Evolutionary conservation across 2,888 invertebrate genomes (phyloP).

Genomic region (Aplocera efformata): DNA sequence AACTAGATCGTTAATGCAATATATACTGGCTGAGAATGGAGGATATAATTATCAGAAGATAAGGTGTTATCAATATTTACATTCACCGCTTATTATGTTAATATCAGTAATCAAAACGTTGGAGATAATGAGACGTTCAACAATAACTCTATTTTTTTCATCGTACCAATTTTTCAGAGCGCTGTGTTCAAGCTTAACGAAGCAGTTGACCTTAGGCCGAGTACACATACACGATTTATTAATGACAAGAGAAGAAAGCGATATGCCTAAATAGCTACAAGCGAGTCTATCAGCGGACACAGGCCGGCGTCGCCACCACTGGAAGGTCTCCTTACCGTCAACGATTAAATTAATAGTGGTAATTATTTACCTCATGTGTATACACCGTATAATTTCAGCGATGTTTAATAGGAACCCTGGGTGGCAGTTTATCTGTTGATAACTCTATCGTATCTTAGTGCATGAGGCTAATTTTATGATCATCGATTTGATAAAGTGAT

Average conservation of each 20-base stretch:
- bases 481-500: constrained; percentile 33
- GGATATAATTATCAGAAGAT: constrained; percentile 17
- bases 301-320: constrained; percentile 41
- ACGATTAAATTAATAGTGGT: constrained; percentile 66
- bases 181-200: constrained; percentile 21
- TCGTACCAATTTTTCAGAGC: constrained; percentile 18
- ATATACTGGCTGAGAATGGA: constrained; percentile 12
- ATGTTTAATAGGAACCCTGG: constrained; percentile 61
- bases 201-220: constrained; percentile 43
- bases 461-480: constrained; percentile 31
- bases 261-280: constrained; percentile 51
- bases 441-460: constrained; percentile 44
- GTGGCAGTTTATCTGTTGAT: constrained; percentile 55
- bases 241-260: constrained; percentile 53
- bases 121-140: constrained; percentile 11
- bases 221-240: constrained; percentile 34
- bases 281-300: constrained; percentile 43
- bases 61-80: constrained; percentile 17
- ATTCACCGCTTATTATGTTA: constrained; percentile 14
- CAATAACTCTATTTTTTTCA: constrained; percentile 21
- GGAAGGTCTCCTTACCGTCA: constrained; percentile 40
- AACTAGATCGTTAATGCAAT: constrained; percentile 14
- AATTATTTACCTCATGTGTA: constrained; percentile 60
- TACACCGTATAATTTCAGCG: constrained; percentile 66
- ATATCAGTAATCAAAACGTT: constrained; percentile 15